Base-by-base conservation (phyloP, 2,113 vertebrate species). In the Carassius gibelio region DNA sequence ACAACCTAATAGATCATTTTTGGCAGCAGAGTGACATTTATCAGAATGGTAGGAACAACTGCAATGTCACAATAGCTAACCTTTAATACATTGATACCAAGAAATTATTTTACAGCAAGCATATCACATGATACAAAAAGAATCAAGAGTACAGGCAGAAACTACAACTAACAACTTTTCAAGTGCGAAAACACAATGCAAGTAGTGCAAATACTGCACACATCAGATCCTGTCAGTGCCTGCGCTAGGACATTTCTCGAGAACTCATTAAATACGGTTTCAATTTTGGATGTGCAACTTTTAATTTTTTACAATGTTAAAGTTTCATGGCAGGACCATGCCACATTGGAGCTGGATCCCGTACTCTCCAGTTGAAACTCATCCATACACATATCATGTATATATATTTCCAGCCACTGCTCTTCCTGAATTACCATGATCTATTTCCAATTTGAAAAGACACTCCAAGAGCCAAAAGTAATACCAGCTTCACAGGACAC, bases 401-500 rank as follows among this genome's bases (percentile, higher is more conserved):
- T 52, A 57, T 34, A 19, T 57, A 77, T 19, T 57, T 77, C 30
- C 26, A 34, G 52, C n/a, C 52, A 77, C 75, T 34, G 45, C 45
- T 34, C 15, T 36, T 77, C 75, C 75, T 57, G 75, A 57, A 77
- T 57, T 57, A 34, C 9, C 50, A 34, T 57, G 26, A 77, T 76
- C 34, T 72, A 72, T 42, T 72, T 72, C 17, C 68, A 72, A 3
- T 72, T 72, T n/a, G 68, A 42, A 42, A 68, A 71, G 34, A 9
- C 15, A 42, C 68, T 71, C 17, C 42, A 38, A 71, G 8, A 26
- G 23, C 8, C 42, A 75, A 13, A 52, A 50, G 74, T 30, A 30
- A 14, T 26, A 75, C 48, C 74, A 75, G 48, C 19, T 75, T 75
- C 42, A 75, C 42, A 75, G 42, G n/a, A 75, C 21, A 50, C 5